Evolutionary conservation across 2,113 vertebrate species (phyloP).

Genomic region (Aphelocoma coerulescens): DNA sequence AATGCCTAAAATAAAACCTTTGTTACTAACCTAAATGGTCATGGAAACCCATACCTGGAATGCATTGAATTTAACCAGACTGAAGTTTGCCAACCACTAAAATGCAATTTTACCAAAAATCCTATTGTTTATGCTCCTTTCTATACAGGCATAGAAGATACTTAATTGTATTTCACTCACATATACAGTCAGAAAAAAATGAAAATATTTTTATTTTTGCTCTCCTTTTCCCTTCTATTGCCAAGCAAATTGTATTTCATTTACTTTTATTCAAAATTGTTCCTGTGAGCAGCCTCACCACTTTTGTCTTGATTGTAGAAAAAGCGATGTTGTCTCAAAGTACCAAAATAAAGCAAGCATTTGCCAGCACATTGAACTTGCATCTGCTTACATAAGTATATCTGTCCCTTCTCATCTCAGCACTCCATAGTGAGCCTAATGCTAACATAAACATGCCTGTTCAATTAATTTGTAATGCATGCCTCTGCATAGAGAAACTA

Average conservation of each 20-base stretch:
- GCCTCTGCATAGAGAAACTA: background rate
- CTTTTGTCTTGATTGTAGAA: background rate
- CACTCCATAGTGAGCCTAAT: background rate
- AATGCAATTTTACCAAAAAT: background rate
- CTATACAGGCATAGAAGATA: background rate
- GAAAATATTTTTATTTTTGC: background rate
- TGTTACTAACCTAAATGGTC: background rate
- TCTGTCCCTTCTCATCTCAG: background rate
- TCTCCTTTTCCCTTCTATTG: background rate
- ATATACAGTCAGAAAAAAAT: background rate
- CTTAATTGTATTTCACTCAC: fast-evolving
- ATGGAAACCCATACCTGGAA: background rate
- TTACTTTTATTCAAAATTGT: background rate
- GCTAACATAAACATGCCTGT: background rate
- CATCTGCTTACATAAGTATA: background rate
- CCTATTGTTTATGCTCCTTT: background rate
- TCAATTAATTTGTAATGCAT: background rate
- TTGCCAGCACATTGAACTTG: background rate
- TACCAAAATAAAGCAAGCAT: background rate
- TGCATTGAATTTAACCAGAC: background rate
- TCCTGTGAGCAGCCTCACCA: background rate
- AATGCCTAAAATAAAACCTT: background rate
- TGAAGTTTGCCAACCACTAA: background rate
- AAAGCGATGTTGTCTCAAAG: background rate
- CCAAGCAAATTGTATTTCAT: background rate